Base-by-base conservation (phyloP, 2,888 invertebrate genomes). In the Venustoraphidia nigricollis region DNA sequence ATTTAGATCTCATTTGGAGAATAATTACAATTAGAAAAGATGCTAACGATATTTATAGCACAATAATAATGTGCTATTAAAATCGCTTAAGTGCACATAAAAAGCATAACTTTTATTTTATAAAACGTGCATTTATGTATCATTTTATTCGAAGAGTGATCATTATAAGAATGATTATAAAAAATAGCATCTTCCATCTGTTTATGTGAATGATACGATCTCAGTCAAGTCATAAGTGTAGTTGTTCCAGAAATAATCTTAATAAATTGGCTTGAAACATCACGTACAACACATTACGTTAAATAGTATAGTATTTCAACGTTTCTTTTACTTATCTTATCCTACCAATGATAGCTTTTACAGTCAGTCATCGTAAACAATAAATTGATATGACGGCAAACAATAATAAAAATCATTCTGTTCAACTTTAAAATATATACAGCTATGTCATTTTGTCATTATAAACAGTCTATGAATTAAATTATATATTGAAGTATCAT, bases 381-480 rank as follows among this genome's bases (percentile, higher is more conserved):
- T 9, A 40, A 13, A 27, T 34, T 38, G 34, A 37, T 9, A 10
- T 13, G 6, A 39, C 34, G 36, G 11, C 5, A 27, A 45, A 10
- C 36, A 43, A 41, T 11, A 41, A 27, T 45, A 38, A 47, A 36
- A 34, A 41, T 8, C 14, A 10, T 38, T 40, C 13, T 60, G 60
- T 59, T 37, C 59, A 45, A 50, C 55, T 63, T 60, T 57, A 58
- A 61, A 61, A 64, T 59, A 62, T 58, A 61, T 56, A 56, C 60
- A 59, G 62, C 60, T 62, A 64, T 62, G 65, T 66, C 63, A 67
- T 66, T 67, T 67, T 63, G 66, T 66, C 65, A 66, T 67, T 67
- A 67, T 65, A 58, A 60, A 54, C 49, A 60, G 61, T 64, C 63
- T 62, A 65, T 63, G 60, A 63, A 62, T 62, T 62, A 45, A 42